Evolutionary conservation across 2,888 invertebrate species (phyloP).

Genomic region (Bugula neritina): DNA sequence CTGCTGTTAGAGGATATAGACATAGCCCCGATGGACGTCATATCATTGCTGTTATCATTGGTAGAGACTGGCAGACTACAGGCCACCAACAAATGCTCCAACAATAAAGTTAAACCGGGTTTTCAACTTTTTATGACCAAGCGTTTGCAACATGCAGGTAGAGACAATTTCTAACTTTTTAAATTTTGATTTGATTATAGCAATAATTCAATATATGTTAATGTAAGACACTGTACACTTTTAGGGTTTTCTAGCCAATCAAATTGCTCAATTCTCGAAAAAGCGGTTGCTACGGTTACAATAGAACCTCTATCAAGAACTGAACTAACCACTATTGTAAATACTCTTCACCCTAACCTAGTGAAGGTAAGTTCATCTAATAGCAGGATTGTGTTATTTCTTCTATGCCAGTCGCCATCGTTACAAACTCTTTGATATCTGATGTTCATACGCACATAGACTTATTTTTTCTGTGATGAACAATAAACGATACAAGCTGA

Average conservation of each 20-base stretch:
- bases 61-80: slow-evolving; percentile 74
- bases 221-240: too few species aligned
- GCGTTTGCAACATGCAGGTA: slow-evolving; percentile 6
- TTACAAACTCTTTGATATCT: too few species aligned
- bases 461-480: too few species aligned
- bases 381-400: neutral
- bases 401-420: too few species aligned
- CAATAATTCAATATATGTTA: neutral
- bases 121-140: slow-evolving; percentile 88
- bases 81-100: slow-evolving; percentile 82
- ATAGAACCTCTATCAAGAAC: slow-evolving; percentile 70
- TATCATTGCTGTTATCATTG: slow-evolving; percentile 76
- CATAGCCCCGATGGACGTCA: slow-evolving; percentile 84
- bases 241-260: neutral
- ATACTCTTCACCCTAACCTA: slow-evolving; percentile 8
- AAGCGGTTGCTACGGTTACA: slow-evolving; percentile 73
- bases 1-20: slow-evolving; percentile 91
- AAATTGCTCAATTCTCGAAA: slow-evolving; percentile 61
- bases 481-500: too few species aligned
- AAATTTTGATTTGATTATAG: neutral
- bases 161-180: too few species aligned
- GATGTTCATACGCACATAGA: too few species aligned
- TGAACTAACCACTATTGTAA: slow-evolving; percentile 59
- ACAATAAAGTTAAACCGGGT: slow-evolving; percentile 70
- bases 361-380: neutral